phyloP scores from a whole-genome alignment of 2,888 invertebrate genomes.

The Gastracanthus pulcherrimus region DNA sequence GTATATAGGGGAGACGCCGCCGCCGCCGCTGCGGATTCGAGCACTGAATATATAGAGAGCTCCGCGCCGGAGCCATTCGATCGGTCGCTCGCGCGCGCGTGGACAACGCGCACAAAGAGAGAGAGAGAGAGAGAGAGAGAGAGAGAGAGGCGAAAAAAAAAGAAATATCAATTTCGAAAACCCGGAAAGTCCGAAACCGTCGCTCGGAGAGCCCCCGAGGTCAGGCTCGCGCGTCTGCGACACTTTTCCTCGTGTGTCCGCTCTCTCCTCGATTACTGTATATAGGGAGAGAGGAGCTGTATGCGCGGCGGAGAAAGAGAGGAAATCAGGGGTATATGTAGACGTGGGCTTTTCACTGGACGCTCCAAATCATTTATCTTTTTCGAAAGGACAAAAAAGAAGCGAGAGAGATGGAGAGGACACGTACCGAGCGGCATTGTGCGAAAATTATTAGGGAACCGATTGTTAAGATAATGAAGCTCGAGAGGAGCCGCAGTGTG shows the following conservation, averaged over 20 bases:
- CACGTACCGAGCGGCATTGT: slow-evolving; percentile 22
- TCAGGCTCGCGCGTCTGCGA: slow-evolving; percentile 30
- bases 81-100: slow-evolving; percentile 45
- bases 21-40: slow-evolving; percentile 59
- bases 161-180: slow-evolving; percentile 66
- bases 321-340: neutral
- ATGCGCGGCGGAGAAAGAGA: neutral
- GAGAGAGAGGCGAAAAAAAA: too few relatives aligned
- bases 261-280: too few relatives aligned
- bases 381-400: slow-evolving; percentile 33
- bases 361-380: slow-evolving; percentile 45
- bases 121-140: slow-evolving; percentile 52
- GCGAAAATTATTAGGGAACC: slow-evolving; percentile 49
- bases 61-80: slow-evolving; percentile 66
- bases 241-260: slow-evolving; percentile 28
- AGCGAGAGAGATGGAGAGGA: slow-evolving; percentile 33
- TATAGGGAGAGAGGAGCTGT: slow-evolving; percentile 1
- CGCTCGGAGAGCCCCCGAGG: too few relatives aligned
- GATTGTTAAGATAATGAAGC: slow-evolving; percentile 49
- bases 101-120: slow-evolving; percentile 59
- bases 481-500: neutral
- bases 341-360: slow-evolving; percentile 14
- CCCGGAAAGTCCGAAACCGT: slow-evolving; percentile 62
- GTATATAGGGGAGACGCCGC: slow-evolving; percentile 28
- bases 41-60: slow-evolving; percentile 68